Conservation (phyloP, 2,888 invertebrate species). For the Ernsta delagoae region DNA sequence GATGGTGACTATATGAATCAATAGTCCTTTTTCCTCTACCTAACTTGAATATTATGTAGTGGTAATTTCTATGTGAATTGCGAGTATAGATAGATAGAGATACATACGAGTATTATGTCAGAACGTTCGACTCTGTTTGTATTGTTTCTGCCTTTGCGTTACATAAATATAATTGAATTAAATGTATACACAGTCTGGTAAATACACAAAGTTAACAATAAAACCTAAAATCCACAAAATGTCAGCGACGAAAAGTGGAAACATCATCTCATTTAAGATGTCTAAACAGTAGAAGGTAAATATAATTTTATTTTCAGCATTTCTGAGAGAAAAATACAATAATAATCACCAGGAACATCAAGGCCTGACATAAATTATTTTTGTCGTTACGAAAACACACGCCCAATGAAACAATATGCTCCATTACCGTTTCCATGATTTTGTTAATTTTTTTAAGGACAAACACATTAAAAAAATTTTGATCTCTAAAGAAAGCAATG, state of each 20-base stretch:
- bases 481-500: no score
- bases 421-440: background rate
- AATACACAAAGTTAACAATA: no score
- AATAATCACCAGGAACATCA: constrained; percentile 4
- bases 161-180: no score
- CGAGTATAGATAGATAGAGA: no score
- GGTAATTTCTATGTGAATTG: no score
- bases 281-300: background rate
- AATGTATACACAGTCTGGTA: no score
- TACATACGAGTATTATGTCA: no score
- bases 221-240: no score
- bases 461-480: background rate
- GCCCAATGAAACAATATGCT: constrained; percentile 15
- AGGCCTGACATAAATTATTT: constrained; percentile 15
- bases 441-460: background rate
- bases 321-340: background rate
- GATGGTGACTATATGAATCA: background rate
- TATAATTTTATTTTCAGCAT: background rate
- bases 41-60: no score
- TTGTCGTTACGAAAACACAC: constrained; percentile 20
- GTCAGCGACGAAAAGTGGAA: background rate
- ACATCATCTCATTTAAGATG: background rate
- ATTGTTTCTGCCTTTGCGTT: no score
- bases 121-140: no score
- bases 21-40: no score